These are phyloP conservation scores for Nasonia longicornis DNA, from an alignment of 1,140 invertebrate genomes.

Conservation along the genomic window DNA sequence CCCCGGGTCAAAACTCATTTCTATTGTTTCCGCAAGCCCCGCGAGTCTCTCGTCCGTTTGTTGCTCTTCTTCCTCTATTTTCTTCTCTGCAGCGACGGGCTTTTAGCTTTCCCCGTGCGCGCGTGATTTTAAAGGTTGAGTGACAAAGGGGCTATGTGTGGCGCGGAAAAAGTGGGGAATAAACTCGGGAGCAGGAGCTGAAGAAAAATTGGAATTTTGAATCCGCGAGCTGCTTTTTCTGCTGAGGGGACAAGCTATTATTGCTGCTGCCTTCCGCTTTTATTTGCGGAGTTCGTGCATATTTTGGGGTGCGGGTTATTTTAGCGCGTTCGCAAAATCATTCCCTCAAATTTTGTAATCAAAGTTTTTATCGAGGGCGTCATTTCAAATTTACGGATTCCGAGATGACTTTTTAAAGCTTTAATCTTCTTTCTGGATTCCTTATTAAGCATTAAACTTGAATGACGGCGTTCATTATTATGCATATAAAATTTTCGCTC, in stretches of 20 bases:
- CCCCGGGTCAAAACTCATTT: slow-evolving; percentile 7
- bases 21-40: slow-evolving; percentile 11
- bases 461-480: background rate
- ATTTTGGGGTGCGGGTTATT: no score
- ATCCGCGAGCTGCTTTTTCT: background rate
- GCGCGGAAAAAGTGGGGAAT: background rate
- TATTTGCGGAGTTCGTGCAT: no score
- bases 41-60: background rate
- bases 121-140: background rate
- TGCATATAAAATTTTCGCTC: background rate
- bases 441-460: no score
- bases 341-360: no score
- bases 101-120: background rate
- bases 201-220: background rate
- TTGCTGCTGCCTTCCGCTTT: no score
- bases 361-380: no score
- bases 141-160: background rate
- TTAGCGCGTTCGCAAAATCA: no score
- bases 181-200: no score
- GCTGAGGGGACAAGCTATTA: background rate
- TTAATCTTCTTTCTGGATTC: no score
- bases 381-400: no score
- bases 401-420: no score
- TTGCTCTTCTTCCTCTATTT: background rate
- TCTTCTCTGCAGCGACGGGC: background rate